Conservation (phyloP, 2,113 vertebrate genomes). For the Nothobranchius furzeri region DNA sequence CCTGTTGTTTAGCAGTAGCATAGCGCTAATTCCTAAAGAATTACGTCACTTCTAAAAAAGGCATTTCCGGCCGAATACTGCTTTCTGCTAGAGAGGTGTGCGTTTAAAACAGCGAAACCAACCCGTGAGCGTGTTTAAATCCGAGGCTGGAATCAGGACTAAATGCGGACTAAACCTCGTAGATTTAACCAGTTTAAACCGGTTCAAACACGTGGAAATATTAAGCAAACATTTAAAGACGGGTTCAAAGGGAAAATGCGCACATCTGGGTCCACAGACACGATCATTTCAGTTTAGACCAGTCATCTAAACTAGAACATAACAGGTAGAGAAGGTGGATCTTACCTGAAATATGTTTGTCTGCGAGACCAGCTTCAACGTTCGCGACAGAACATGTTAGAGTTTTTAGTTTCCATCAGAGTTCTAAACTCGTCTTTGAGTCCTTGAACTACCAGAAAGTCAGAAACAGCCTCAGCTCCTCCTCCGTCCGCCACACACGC, state of each 20-base stretch:
- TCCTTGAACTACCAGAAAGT: background rate
- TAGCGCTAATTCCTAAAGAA: constrained; percentile 47
- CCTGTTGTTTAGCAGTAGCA: constrained; percentile 1
- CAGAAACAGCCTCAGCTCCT: constrained; percentile 25
- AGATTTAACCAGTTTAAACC: too few relatives aligned
- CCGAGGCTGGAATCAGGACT: too few relatives aligned
- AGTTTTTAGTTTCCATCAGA: constrained; percentile 19
- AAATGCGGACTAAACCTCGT: too few relatives aligned
- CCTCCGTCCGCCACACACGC: constrained; percentile 28
- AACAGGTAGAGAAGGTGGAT: background rate
- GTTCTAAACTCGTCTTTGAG: background rate
- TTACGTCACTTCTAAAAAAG: constrained; percentile 37
- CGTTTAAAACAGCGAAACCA: background rate
- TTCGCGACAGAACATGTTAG: constrained; percentile 1
- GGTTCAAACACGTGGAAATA: too few relatives aligned
- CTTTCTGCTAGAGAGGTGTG: background rate
- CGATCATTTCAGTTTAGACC: background rate
- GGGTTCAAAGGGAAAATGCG: background rate
- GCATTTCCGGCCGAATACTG: background rate
- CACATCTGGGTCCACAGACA: constrained; percentile 6
- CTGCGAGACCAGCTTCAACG: background rate
- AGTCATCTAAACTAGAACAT: background rate
- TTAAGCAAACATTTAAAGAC: background rate
- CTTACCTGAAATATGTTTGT: constrained; percentile 36
- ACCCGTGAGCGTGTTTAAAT: too few relatives aligned